phyloP scores from a whole-genome alignment of 2,797 vertebrate genomes.

The Denticeps clupeoides region DNA sequence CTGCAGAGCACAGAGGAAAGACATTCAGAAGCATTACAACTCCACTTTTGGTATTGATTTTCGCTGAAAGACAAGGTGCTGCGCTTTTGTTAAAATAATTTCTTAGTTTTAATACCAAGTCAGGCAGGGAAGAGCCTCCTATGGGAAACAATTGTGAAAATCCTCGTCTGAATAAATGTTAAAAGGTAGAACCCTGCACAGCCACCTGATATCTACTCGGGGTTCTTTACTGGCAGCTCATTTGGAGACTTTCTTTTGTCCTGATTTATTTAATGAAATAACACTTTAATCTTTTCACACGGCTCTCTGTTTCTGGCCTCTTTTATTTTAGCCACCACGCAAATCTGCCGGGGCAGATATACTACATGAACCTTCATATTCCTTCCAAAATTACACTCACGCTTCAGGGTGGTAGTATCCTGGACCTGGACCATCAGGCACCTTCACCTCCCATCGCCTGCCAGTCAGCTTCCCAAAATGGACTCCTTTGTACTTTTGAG shows the following conservation, averaged over 20 bases:
- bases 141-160: too few relatives aligned
- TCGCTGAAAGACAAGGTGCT: not conserved
- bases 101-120: not conserved
- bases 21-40: constrained; percentile 7
- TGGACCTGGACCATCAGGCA: constrained; percentile 44
- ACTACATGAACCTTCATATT: too few relatives aligned
- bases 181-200: too few relatives aligned
- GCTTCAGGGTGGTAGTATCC: constrained; percentile 47
- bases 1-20: constrained; percentile 20
- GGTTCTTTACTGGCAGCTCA: too few relatives aligned
- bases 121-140: not conserved
- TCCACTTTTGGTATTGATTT: not conserved
- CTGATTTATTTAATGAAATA: too few relatives aligned
- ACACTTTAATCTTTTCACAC: too few relatives aligned
- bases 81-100: not conserved
- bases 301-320: too few relatives aligned
- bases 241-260: too few relatives aligned
- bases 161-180: too few relatives aligned
- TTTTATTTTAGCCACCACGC: too few relatives aligned
- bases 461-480: constrained; percentile 54
- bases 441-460: constrained; percentile 28
- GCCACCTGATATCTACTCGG: too few relatives aligned
- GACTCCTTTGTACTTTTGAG: constrained; percentile 52
- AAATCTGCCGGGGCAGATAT: too few relatives aligned
- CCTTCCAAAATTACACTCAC: constrained; percentile 35